Base-by-base conservation (phyloP, 1,140 invertebrate genomes). In the Branchinecta lynchi region DNA sequence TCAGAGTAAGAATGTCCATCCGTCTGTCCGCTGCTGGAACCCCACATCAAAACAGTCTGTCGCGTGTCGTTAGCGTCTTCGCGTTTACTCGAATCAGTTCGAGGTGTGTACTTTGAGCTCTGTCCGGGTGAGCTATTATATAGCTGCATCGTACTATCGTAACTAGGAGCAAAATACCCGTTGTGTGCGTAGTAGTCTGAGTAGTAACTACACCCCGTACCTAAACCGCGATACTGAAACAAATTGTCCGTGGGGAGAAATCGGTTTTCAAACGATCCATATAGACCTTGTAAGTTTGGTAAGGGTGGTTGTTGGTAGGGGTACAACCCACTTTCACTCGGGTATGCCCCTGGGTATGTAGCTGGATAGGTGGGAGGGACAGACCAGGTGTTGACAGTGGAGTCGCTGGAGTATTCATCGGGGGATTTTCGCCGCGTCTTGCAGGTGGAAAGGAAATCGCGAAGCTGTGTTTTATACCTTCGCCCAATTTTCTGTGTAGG, bases 381-480 rank as follows among this genome's bases (percentile, higher is more conserved):
- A 15, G 51, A 60, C 51, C 51, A 60, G 12, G 51, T 60, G 51
- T 20, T 60, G 17, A 60, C 51, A 60, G 12, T 60, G 2, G 51
- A 15, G 12, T 60, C 51, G 51, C 17, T 60, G 17, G 51, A 20
- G 17, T 60, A 60, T 60, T 60, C 51, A 15, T 60, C 51, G 12
- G 12, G 51, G 12, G 51, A 20, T 20, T 60, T 60, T 75, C 92
- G 84, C 77, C 96, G 96, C 70, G 88, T 90, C 69, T 92, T 84
- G 77, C 92, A 94, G 1, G 90, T 93, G 7, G 91, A 93, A 7
- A 96, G 80, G 77, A 95, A 94, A 79, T 96, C 93, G 44, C 92
- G 81, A 7, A 94, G 81, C 78, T 95, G 92, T 7, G 91, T 93
- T 78, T 96, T 96, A 78, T 94, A 94, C 73, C 93, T 82, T 43